A percentile compares a stretch with the other conserved stretches of the same genome.
Conservation (phyloP, 2,113 vertebrate genomes). For the Lophotis ruficrista region DNA sequence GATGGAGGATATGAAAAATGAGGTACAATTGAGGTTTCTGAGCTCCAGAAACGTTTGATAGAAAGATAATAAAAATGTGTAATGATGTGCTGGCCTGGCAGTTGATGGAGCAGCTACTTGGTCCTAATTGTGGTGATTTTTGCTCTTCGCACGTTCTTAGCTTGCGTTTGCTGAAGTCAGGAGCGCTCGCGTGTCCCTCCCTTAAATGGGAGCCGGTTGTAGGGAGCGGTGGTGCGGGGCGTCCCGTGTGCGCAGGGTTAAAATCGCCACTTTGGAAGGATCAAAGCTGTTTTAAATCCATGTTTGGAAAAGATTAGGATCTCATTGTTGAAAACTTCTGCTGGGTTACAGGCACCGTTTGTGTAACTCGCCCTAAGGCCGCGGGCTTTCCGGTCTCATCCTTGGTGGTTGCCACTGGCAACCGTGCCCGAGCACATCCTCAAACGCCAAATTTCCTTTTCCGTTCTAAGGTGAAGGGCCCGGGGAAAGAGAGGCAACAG, state of each 20-base stretch:
- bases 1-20: background rate
- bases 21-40: background rate
- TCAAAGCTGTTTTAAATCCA: background rate
- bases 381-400: background rate
- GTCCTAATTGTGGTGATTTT: background rate
- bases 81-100: background rate
- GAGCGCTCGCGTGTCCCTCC: accelerated
- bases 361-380: background rate
- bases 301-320: background rate
- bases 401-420: conserved; percentile 19
- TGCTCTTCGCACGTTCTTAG: background rate
- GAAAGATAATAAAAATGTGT: background rate
- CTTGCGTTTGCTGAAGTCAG: background rate
- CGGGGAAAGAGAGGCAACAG: background rate
- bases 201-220: background rate
- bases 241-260: background rate
- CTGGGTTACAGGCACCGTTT: background rate
- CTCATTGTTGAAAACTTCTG: background rate
- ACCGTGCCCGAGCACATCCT: background rate
- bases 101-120: background rate
- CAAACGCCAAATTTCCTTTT: background rate
- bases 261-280: background rate
- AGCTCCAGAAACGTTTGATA: background rate
- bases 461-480: background rate
- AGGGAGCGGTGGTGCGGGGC: background rate